phyloP scores from a whole-genome alignment of 2,888 invertebrate species.

The Petrophora chlorosata region DNA sequence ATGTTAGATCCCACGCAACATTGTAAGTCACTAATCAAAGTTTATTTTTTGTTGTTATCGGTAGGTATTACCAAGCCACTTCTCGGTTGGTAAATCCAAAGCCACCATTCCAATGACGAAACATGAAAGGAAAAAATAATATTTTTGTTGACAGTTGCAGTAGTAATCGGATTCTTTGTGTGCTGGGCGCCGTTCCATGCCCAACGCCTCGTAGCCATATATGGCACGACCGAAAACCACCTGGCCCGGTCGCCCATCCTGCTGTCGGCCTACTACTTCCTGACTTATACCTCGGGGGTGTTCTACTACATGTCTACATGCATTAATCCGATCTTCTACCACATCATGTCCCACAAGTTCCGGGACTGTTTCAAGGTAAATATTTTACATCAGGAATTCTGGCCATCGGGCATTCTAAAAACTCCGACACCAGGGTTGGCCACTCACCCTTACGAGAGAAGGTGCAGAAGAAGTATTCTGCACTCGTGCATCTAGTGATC shows the following conservation, averaged over 20 bases:
- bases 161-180: conserved; percentile 94
- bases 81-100: no score
- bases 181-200: conserved; percentile 98
- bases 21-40: no score
- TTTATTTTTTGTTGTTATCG: no score
- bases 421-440: no score
- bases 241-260: conserved; percentile 69
- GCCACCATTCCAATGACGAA: no score
- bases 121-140: background rate
- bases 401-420: no score
- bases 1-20: no score
- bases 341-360: conserved; percentile 97
- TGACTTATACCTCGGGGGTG: conserved; percentile 93
- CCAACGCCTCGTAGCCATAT: conserved; percentile 92
- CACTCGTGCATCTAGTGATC: no score
- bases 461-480: no score
- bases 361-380: conserved; percentile 95
- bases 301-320: conserved; percentile 96
- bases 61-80: no score
- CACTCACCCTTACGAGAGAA: no score
- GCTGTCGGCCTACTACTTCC: conserved; percentile 85
- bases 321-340: conserved; percentile 96
- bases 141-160: conserved; percentile 85
- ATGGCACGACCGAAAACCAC: conserved; percentile 82
- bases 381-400: no score